Evolutionary conservation across 2,888 invertebrate species (phyloP).

Genomic region (Agrotis exclamationis): DNA sequence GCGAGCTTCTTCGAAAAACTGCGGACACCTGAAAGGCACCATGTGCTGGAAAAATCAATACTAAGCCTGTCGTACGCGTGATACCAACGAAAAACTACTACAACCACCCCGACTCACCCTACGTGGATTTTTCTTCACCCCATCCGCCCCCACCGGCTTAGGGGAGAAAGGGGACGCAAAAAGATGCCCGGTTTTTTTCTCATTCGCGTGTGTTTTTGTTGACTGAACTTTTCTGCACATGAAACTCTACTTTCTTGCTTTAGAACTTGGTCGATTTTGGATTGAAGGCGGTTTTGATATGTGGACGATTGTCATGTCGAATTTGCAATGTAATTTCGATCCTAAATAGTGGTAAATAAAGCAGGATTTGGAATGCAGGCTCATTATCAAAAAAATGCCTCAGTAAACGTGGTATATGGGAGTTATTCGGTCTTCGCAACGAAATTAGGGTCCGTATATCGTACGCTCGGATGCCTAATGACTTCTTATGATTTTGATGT

Average conservation of each 20-base stretch:
- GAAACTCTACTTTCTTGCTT: conserved; percentile 63
- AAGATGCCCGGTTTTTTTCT: conserved; percentile 89
- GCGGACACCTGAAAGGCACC: conserved; percentile 83
- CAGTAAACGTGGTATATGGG: conserved; percentile 84
- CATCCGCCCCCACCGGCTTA: conserved; percentile 78
- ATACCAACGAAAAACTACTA: conserved; percentile 90
- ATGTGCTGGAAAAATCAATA: conserved; percentile 90
- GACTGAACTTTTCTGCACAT: conserved; percentile 70
- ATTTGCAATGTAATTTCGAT: conserved; percentile 62
- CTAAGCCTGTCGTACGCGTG: conserved; percentile 89
- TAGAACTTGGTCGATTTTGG: conserved; percentile 62
- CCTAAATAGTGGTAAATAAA: conserved; percentile 41
- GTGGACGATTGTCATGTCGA: conserved; percentile 83
- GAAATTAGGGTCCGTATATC: conserved; percentile 84
- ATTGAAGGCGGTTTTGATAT: conserved; percentile 68
- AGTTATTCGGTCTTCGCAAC: conserved; percentile 80
- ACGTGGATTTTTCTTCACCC: conserved; percentile 86
- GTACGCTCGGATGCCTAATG: conserved; percentile 87
- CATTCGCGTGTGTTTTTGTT: conserved; percentile 87
- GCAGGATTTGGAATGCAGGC: conserved; percentile 60
- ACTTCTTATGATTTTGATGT: conserved; percentile 90
- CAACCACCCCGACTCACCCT: conserved; percentile 75
- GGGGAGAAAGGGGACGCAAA: conserved; percentile 87
- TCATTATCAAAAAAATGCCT: conserved; percentile 74
- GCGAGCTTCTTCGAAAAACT: conserved; percentile 68